Percentiles rank a stretch among this genome's conserved stretches.
Evolutionary conservation across 2,797 vertebrate genomes (phyloP).

Genomic region (Dicrostonyx torquatus): DNA sequence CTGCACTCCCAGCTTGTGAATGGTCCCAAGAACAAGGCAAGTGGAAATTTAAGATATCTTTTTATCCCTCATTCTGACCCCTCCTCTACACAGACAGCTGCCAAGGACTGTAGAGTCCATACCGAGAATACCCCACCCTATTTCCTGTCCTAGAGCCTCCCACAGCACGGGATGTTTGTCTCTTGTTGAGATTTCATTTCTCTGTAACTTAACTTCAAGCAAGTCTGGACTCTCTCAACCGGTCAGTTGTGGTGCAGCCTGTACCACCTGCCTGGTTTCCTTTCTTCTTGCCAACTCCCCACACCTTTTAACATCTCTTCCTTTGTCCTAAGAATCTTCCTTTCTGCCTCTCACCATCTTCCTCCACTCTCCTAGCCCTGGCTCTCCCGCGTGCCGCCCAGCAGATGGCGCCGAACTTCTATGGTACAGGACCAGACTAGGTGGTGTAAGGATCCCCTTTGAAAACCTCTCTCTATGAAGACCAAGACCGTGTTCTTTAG

Average conservation of each 20-base stretch:
- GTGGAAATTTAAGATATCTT: not conserved
- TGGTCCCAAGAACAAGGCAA: not conserved
- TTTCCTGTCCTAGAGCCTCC: not conserved
- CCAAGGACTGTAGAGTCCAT: not conserved
- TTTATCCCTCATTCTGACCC: not conserved
- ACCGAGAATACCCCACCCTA: not conserved
- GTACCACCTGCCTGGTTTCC: not conserved
- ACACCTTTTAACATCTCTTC: not conserved
- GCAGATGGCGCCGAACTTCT: not conserved
- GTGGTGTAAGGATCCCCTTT: not conserved
- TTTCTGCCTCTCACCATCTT: not conserved
- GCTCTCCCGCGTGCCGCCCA: not conserved
- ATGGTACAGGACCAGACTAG: no score
- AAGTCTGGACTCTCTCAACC: not conserved
- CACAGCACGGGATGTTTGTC: not conserved
- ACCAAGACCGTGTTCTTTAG: not conserved
- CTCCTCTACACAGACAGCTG: not conserved
- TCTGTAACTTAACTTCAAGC: not conserved
- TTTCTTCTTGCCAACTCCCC: not conserved
- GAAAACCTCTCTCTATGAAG: not conserved
- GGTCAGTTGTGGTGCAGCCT: not conserved
- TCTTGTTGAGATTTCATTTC: not conserved
- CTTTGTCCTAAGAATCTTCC: not conserved
- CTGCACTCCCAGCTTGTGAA: not conserved
- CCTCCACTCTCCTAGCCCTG: not conserved